Evolutionary conservation across 2,113 vertebrate species (phyloP).

Genomic region (Scytalopus superciliaris): DNA sequence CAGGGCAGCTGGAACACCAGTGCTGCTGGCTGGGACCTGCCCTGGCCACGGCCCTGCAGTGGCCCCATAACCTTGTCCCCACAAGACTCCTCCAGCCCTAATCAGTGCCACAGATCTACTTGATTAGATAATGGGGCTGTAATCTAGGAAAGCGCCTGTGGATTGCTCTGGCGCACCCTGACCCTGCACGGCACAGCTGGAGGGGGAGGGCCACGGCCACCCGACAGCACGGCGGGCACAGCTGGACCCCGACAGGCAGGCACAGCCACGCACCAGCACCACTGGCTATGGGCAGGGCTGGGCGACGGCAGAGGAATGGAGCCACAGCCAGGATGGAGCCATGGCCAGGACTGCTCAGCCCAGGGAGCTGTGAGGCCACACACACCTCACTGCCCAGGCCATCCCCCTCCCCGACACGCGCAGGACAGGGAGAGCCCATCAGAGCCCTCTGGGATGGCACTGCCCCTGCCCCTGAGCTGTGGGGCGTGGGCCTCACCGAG

Average conservation of each 20-base stretch:
- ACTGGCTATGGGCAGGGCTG: accelerated
- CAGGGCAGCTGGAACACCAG: background rate
- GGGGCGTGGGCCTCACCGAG: accelerated
- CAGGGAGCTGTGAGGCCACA: accelerated
- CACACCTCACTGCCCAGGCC: accelerated
- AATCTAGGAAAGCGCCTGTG: conserved; percentile 43
- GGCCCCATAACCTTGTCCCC: conserved; percentile 58
- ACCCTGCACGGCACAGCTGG: conserved; percentile 26
- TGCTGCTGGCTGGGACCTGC: background rate
- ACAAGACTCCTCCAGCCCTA: background rate
- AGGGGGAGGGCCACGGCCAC: background rate
- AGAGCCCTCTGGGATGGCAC: accelerated
- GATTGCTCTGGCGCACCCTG: background rate
- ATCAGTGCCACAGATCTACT: background rate
- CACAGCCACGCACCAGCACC: accelerated
- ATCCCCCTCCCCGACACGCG: no score
- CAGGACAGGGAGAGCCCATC: background rate
- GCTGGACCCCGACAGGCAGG: background rate
- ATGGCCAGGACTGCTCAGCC: no score
- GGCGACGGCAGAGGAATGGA: accelerated
- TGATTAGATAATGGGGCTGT: conserved; percentile 60
- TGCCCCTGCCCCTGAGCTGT: accelerated
- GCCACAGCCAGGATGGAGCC: accelerated
- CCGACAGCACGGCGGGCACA: background rate
- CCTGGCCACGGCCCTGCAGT: accelerated